phyloP scores from a whole-genome alignment of 92 coral and sea anemone genomes.

The Heliopora coerulea region DNA sequence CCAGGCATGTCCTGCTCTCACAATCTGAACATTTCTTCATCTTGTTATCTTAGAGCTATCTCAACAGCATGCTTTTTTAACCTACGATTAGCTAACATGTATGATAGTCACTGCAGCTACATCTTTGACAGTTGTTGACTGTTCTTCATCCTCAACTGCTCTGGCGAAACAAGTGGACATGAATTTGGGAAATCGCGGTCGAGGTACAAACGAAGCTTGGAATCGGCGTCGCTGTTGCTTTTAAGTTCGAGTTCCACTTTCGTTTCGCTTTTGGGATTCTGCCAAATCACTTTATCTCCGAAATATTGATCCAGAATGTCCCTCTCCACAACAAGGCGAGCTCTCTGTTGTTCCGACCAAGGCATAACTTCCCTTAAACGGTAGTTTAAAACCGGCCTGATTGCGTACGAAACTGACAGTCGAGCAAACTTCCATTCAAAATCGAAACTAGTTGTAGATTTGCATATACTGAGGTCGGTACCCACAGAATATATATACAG shows the following conservation, averaged over 20 bases:
- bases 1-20: no score
- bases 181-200: conserved; percentile 39
- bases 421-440: neutral
- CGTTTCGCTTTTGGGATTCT: conserved; percentile 57
- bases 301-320: conserved; percentile 59
- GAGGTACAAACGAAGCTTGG: conserved; percentile 42
- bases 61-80: no score
- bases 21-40: no score
- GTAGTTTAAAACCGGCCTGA: no score
- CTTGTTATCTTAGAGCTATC: no score
- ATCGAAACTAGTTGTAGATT: conserved; percentile 1
- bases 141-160: conserved; percentile 3
- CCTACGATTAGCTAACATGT: no score
- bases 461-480: neutral
- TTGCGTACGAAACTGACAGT: no score
- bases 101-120: no score
- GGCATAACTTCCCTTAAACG: no score
- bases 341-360: conserved; percentile 66
- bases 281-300: conserved; percentile 62
- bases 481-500: neutral
- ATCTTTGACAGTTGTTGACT: neutral
- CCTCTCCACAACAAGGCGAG: conserved; percentile 64
- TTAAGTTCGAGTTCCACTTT: conserved; percentile 41
- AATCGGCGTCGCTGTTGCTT: conserved; percentile 18
- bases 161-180: conserved; percentile 31